Evolutionary conservation across 2,113 vertebrate genomes (phyloP).

Genomic region (Psephotus haematonotus): DNA sequence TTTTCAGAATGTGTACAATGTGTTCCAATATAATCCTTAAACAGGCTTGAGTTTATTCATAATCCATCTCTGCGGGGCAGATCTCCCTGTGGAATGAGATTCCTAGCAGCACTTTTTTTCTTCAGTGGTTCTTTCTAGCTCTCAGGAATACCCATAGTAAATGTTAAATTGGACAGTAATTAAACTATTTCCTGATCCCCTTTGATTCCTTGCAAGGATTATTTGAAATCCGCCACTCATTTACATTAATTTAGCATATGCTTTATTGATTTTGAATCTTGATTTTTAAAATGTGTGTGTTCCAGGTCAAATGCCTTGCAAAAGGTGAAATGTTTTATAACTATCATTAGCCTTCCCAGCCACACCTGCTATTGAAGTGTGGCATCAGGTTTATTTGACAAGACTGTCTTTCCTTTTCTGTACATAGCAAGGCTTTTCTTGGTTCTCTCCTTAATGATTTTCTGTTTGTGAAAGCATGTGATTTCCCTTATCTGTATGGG

Average conservation of each 20-base stretch:
- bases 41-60: background rate
- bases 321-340: background rate
- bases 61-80: background rate
- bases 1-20: background rate
- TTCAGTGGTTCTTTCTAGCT: background rate
- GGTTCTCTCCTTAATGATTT: background rate
- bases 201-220: background rate
- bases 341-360: background rate
- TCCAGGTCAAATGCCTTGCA: background rate
- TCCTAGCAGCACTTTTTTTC: background rate
- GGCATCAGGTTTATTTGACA: background rate
- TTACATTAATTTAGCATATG: background rate
- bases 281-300: background rate
- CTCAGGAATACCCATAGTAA: background rate
- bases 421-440: background rate
- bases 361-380: background rate
- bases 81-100: background rate
- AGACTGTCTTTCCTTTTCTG: background rate
- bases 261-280: background rate
- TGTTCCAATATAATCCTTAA: background rate
- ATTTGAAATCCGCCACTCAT: background rate
- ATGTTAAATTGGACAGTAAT: background rate
- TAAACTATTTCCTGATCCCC: background rate
- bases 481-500: slow-evolving; percentile 51
- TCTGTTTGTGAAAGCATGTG: background rate